Conservation (phyloP, 2,888 invertebrate genomes). For the Hedya salicella region DNA sequence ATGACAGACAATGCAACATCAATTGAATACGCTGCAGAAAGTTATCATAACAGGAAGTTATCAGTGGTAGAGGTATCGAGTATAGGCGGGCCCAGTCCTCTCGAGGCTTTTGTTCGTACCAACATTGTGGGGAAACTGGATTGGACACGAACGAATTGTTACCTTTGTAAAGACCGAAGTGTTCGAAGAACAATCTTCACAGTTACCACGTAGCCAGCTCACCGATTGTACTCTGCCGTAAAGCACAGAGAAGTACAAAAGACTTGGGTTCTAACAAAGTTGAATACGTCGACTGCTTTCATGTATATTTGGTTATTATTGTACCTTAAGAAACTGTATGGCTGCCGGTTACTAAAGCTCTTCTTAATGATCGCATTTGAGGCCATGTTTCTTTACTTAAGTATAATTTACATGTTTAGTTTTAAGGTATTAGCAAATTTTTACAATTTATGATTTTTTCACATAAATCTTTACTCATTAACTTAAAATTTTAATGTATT, state of each 20-base stretch:
- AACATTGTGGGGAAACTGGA: too few species aligned
- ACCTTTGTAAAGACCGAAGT: not conserved
- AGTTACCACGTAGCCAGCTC: not conserved
- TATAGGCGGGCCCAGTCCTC: too few species aligned
- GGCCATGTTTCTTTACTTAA: slow-evolving; percentile 19
- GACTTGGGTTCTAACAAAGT: not conserved
- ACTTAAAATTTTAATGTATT: slow-evolving; percentile 13
- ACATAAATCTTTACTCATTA: not conserved
- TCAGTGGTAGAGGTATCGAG: too few species aligned
- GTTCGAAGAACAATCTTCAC: not conserved
- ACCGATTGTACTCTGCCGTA: not conserved
- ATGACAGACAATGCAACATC: too few species aligned
- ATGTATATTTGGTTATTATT: not conserved
- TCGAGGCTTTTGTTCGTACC: too few species aligned
- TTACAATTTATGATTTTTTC: slow-evolving; percentile 13
- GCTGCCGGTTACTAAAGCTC: not conserved
- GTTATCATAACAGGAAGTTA: too few species aligned
- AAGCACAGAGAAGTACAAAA: not conserved
- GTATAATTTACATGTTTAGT: slow-evolving; percentile 22
- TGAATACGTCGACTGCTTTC: not conserved
- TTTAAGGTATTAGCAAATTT: slow-evolving; percentile 11
- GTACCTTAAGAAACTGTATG: not conserved
- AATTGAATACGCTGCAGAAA: too few species aligned
- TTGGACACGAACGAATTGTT: too few species aligned
- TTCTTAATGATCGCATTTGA: slow-evolving; percentile 5